These are phyloP conservation scores for Microctenopoma stevenorrisi DNA, from an alignment of 2,797 vertebrate species.

Conservation along the genomic window DNA sequence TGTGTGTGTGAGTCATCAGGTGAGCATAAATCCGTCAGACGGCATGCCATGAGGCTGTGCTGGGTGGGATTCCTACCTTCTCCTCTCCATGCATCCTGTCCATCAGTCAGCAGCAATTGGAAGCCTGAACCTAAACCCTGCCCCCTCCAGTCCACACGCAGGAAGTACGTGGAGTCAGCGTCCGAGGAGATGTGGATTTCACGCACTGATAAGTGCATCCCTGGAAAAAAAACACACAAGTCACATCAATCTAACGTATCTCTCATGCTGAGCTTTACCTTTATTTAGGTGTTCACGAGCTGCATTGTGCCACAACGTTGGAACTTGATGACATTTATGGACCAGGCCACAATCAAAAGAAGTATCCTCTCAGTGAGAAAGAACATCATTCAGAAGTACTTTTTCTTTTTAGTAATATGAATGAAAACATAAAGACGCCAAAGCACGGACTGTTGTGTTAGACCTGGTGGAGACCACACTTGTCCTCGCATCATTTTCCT, in stretches of 20 bases:
- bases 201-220: slow-evolving; percentile 86
- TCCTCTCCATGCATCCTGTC: slow-evolving; percentile 88
- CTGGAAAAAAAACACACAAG: slow-evolving; percentile 35
- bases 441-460: not conserved
- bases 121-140: slow-evolving; percentile 86
- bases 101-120: slow-evolving; percentile 87
- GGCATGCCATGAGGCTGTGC: not conserved
- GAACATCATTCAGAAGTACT: not conserved
- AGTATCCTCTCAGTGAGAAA: no score
- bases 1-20: not conserved
- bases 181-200: slow-evolving; percentile 83
- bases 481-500: slow-evolving; percentile 36
- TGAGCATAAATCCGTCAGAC: slow-evolving; percentile 25
- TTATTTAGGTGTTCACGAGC: no score
- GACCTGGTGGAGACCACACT: slow-evolving; percentile 6
- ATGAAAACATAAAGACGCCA: not conserved
- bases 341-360: no score
- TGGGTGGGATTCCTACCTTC: slow-evolving; percentile 82
- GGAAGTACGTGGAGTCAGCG: slow-evolving; percentile 84
- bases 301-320: no score
- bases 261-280: no score
- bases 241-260: not conserved
- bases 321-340: no score
- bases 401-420: not conserved
- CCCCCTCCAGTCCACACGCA: slow-evolving; percentile 87